phyloP scores from a whole-genome alignment of 2,888 invertebrate genomes.

The Nineta flava region DNA sequence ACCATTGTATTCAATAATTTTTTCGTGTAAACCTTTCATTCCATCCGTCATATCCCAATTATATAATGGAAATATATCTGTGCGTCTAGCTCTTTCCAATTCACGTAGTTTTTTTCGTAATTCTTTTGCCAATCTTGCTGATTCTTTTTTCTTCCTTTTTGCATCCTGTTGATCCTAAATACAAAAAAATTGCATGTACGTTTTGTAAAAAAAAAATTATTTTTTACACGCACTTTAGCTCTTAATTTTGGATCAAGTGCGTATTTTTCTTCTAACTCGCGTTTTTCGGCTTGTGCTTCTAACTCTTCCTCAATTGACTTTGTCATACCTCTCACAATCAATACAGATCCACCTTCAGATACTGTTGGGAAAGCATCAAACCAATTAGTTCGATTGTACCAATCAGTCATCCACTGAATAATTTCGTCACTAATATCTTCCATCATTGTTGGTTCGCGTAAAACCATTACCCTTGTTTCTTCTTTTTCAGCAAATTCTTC shows the following conservation, averaged over 20 bases:
- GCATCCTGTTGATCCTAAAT: conserved; percentile 11
- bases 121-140: conserved; percentile 15
- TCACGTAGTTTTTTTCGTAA: conserved; percentile 20
- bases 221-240: too few species aligned
- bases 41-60: conserved; percentile 22
- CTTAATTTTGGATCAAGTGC: too few species aligned
- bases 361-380: conserved; percentile 2
- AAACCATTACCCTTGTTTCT: not conserved
- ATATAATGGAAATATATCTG: conserved; percentile 13
- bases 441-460: not conserved
- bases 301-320: conserved; percentile 42
- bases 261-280: not conserved
- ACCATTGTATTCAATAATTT: conserved; percentile 29
- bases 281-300: conserved; percentile 17
- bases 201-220: not conserved
- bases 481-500: not conserved
- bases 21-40: conserved; percentile 26
- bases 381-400: conserved; percentile 29
- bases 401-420: conserved; percentile 53
- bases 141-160: conserved; percentile 14
- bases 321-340: conserved; percentile 23
- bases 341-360: conserved; percentile 3
- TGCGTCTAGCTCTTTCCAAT: conserved; percentile 12
- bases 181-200: not conserved
- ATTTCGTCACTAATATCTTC: conserved; percentile 65